Conservation (phyloP, 2,888 invertebrate genomes). For the Callimorpha dominula region DNA sequence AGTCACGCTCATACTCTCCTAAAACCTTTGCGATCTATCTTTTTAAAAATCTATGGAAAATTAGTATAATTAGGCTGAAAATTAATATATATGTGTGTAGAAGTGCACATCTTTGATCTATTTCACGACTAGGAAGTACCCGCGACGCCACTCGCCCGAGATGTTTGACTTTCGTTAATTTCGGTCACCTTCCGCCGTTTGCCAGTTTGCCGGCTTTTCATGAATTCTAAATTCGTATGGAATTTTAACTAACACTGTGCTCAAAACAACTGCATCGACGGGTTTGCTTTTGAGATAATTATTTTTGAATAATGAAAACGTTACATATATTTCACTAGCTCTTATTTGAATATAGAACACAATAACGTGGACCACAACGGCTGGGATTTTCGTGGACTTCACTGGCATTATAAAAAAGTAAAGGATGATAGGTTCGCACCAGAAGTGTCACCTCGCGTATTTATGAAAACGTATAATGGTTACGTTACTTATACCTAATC, state of each 20-base stretch:
- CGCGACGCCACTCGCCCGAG: constrained; percentile 42
- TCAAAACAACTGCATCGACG: constrained; percentile 28
- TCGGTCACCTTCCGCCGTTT: constrained; percentile 37
- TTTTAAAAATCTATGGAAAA: constrained; percentile 28
- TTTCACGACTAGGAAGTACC: constrained; percentile 71
- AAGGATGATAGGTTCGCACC: too few species aligned
- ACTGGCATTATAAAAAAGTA: too few species aligned
- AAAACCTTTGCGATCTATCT: background rate
- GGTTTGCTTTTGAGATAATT: constrained; percentile 21
- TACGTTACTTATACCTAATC: too few species aligned
- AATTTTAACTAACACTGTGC: constrained; percentile 49
- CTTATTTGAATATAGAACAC: too few species aligned
- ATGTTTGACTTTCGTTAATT: constrained; percentile 44
- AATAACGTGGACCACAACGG: too few species aligned
- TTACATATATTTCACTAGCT: background rate
- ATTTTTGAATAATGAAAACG: constrained; percentile 10
- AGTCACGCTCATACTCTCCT: background rate
- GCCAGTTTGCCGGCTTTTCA: constrained; percentile 50
- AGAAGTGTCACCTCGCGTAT: too few species aligned
- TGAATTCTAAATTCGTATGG: constrained; percentile 49
- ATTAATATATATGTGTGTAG: constrained; percentile 63
- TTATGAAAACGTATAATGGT: too few species aligned
- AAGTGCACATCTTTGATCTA: constrained; percentile 72
- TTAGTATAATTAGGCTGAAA: constrained; percentile 70
- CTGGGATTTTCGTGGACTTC: too few species aligned